These are phyloP conservation scores for Paramisgurnus dabryanus DNA, from an alignment of 2,113 vertebrate genomes.

Conservation along the genomic window DNA sequence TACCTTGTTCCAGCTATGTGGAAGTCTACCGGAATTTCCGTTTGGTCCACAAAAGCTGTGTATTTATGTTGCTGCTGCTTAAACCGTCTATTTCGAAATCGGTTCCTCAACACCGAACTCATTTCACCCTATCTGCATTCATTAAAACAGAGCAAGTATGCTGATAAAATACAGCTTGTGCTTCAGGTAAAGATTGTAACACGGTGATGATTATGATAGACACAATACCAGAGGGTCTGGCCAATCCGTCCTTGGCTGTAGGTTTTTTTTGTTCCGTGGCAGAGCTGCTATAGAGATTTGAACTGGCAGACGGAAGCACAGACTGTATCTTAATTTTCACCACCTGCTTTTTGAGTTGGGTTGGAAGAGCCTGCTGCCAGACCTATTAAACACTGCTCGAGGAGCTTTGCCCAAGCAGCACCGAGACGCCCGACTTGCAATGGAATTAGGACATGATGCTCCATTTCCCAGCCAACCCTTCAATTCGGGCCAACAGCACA, in stretches of 20 bases:
- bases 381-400: constrained; percentile 83
- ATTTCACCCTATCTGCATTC: constrained; percentile 9
- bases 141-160: constrained; percentile 3
- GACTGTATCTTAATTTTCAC: constrained; percentile 78
- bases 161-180: constrained; percentile 16
- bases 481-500: constrained; percentile 8
- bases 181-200: constrained; percentile 35
- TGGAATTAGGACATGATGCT: constrained; percentile 44
- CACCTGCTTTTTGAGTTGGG: constrained; percentile 73
- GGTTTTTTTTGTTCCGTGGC: constrained; percentile 33
- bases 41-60: too few relatives aligned
- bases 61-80: too few relatives aligned
- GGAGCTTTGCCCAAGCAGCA: constrained; percentile 53
- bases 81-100: not conserved
- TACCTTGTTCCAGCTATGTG: too few relatives aligned
- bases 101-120: not conserved
- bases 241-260: constrained; percentile 42
- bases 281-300: constrained; percentile 63
- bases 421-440: constrained; percentile 11
- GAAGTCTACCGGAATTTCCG: too few relatives aligned
- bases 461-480: constrained; percentile 28
- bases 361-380: constrained; percentile 73
- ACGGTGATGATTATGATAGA: constrained; percentile 42
- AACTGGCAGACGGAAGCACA: constrained; percentile 63
- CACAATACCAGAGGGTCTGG: constrained; percentile 14